phyloP scores from a whole-genome alignment of 1,140 invertebrate genomes.

The Limonius californicus region DNA sequence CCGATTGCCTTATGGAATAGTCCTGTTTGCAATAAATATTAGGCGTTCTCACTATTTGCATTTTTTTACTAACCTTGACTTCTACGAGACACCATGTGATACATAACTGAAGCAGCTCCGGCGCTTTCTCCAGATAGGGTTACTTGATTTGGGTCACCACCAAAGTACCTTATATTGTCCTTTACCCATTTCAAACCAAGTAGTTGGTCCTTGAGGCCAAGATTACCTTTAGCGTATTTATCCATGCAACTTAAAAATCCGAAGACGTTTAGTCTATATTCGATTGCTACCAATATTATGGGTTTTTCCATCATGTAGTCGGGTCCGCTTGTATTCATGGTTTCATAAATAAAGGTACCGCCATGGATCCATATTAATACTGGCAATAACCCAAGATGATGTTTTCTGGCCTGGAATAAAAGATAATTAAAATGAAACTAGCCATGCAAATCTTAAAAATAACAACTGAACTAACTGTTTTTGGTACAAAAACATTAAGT shows the following conservation, averaged over 20 bases:
- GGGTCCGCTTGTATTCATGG: constrained; percentile 58
- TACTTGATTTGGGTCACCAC: constrained; percentile 44
- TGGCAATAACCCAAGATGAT: constrained; percentile 47
- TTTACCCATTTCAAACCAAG: constrained; percentile 51
- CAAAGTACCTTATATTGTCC: constrained; percentile 44
- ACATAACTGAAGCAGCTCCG: constrained; percentile 43
- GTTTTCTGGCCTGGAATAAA: too few species aligned
- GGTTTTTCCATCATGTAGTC: constrained; percentile 62
- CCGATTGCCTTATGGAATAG: constrained; percentile 58
- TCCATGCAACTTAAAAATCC: constrained; percentile 51
- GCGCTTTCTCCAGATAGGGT: constrained; percentile 48
- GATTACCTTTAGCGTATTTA: constrained; percentile 47
- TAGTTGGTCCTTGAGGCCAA: constrained; percentile 48
- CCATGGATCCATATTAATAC: constrained; percentile 80
- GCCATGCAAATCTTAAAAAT: too few species aligned
- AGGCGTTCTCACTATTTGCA: neutral
- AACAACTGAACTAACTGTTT: too few species aligned
- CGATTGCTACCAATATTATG: constrained; percentile 66
- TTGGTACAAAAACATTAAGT: too few species aligned
- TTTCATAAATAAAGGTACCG: constrained; percentile 64
- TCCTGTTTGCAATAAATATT: constrained; percentile 36
- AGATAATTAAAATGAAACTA: too few species aligned
- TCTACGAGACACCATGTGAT: constrained; percentile 40
- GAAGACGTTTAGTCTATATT: constrained; percentile 65
- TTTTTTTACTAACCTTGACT: constrained; percentile 39